These are phyloP conservation scores for Aurelia coerulea DNA, from an alignment of 30 jellyfish, hydroid and myxozoan species.

Conservation along the genomic window DNA sequence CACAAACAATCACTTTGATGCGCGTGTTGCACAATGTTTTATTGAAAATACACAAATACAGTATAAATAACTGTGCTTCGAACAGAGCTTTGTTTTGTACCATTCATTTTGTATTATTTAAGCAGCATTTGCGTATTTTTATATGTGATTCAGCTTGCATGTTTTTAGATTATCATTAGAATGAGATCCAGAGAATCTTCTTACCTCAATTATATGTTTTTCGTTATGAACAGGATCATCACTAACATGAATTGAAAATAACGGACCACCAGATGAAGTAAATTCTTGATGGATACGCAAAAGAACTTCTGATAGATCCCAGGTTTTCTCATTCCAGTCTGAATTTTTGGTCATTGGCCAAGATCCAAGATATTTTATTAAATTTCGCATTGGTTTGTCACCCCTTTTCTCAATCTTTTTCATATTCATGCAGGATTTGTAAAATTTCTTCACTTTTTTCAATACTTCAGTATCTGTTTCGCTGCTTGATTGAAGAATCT, in stretches of 20 bases:
- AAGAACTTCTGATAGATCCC: constrained; percentile 74
- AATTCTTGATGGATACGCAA: constrained; percentile 83
- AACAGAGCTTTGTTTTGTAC: too few species aligned
- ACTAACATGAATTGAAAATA: constrained; percentile 93
- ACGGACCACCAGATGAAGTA: constrained; percentile 98
- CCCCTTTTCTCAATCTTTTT: constrained; percentile 74
- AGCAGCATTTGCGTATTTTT: too few species aligned
- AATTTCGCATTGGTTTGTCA: constrained; percentile 78
- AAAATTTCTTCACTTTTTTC: constrained; percentile 80
- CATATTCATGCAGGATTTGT: constrained; percentile 87
- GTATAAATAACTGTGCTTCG: too few species aligned
- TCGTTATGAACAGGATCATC: constrained; percentile 97
- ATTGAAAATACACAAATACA: too few species aligned
- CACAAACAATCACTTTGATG: too few species aligned
- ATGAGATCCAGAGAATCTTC: background rate
- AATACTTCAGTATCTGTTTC: constrained; percentile 60
- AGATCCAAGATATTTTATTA: constrained; percentile 79
- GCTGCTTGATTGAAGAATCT: constrained; percentile 63
- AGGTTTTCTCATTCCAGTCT: constrained; percentile 66
- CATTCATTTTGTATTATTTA: too few species aligned
- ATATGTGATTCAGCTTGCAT: too few species aligned
- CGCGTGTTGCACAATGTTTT: too few species aligned
- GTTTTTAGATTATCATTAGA: too few species aligned
- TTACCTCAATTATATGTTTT: constrained; percentile 93
- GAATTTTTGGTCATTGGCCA: constrained; percentile 87